Base-by-base conservation (phyloP, 2,888 invertebrate genomes). In the Cacoxenus indagator region DNA sequence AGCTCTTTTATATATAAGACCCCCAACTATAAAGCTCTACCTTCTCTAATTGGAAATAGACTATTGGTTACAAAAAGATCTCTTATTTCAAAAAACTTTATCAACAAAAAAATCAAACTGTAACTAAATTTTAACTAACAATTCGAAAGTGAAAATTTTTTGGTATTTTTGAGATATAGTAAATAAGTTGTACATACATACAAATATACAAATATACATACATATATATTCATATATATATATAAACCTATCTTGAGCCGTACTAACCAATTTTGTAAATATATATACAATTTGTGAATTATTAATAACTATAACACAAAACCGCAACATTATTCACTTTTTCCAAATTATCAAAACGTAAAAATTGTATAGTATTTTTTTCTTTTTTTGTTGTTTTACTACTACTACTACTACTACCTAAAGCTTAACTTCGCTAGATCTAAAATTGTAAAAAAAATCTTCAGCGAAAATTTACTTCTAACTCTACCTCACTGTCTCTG, bases 91-190 rank as follows among this genome's bases (percentile, higher is more conserved):
- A 67, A n/a, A n/a, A 76, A 70, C 65, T 55, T 26, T 27, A 55
- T 26, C 55, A 55, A 55, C 65, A 67, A 69, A n/a, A n/a, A 45
- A 45, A 45, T 68, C 64, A 69, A 77, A 75, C 71, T 83, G 82
- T 82, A 84, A 84, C 85, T 84, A 84, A 83, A 84, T 85, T 84
- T 59, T 77, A 72, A 84, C 80, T 84, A 85, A 84, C 81, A 70
- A 70, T 72, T 74, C 71, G 68, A 75, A 74, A 72, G 67, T 70
- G 22, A 51, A 9, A 22, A 51, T 51, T 76, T n/a, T 84, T 85
- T 82, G 85, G 84, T 84, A 77, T 75, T 73, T 74, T 81, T 84
- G 78, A 76, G 64, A n/a, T 19, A 69, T 84, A 84, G 85, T 73
- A 72, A 74, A 73, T 84, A 84, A 85, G 84, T 80, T 85, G 84